phyloP scores from a whole-genome alignment of 2,113 vertebrate species.

The western clawed frog (Xenopus tropicalis) region UCB_Xtro_10.0 CM004443.2:124521001-124521500 shows the following conservation, averaged over 20 bases:
- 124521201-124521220: too few relatives aligned
- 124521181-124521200: too few relatives aligned
- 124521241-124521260: conserved; percentile 52
- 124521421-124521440: conserved; percentile 72
- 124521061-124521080: too few relatives aligned
- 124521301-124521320: conserved; percentile 76
- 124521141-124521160: too few relatives aligned
- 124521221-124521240: too few relatives aligned
- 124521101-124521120: too few relatives aligned
- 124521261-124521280: conserved; percentile 57
- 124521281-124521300: conserved; percentile 66
- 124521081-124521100: too few relatives aligned
- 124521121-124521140: too few relatives aligned
- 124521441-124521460: conserved; percentile 71
- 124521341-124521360: conserved; percentile 88
- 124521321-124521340: conserved; percentile 82
- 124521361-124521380: conserved; percentile 98
- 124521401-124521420: conserved; percentile 92
- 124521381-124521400: conserved; percentile 97
- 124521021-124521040: too few relatives aligned
- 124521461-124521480: conserved; percentile 76
- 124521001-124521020: too few relatives aligned
- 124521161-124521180: too few relatives aligned
- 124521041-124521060: too few relatives aligned
- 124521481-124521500: conserved; percentile 80